Evolutionary conservation across 2,113 vertebrate species (phyloP), one percentile per base, ranked within the genome.

Genomic region (Triplophysa tibetana): DNA sequence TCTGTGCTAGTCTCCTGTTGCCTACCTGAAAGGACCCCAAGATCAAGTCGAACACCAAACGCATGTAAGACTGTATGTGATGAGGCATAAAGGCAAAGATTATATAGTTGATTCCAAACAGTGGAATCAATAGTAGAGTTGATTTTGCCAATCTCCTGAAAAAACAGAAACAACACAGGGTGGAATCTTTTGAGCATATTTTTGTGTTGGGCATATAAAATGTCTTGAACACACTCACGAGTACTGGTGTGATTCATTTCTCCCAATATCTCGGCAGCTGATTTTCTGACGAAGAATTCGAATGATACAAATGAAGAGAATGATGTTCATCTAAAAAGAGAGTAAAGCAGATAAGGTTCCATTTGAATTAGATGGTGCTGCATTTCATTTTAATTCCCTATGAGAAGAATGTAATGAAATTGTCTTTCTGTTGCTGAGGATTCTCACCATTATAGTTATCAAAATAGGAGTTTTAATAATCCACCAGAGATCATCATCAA

Each of bases 11-110:
- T 78, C 50, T 4, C 56, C 29, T 38, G 67, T 0, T 2, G 21
- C 56, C 52, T 92, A 99, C 97, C 97, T 99, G 98, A 90, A 99
- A 98, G 0, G 97, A 99, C 0, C 98, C 97, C 38, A 98, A 87
- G 21, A 98, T 87, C 0, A 99, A 95, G 81, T 99, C 98, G 43
- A 99, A 95, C 83, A 96, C 92, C 87, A 98, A 63, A 83, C 95
- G 96, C 66, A 97, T 84, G 50, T 90, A 85, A 8, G 84, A 82
- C 84, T 94, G 90, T 29, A 96, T 91, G 74, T 95, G 88, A 69
- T 95, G 94, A 0, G 97, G 98, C 79, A 98, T 95, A 87, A 97
- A 96, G 75, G 92, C 96, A 72, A 99, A 99, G 87, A 97, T 89
- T 21, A 96, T 94, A 84, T 97, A 99, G 87, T 99, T 98, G 16